phyloP scores from a whole-genome alignment of 2,888 invertebrate species.

The Stenoptilia bipunctidactyla region DNA sequence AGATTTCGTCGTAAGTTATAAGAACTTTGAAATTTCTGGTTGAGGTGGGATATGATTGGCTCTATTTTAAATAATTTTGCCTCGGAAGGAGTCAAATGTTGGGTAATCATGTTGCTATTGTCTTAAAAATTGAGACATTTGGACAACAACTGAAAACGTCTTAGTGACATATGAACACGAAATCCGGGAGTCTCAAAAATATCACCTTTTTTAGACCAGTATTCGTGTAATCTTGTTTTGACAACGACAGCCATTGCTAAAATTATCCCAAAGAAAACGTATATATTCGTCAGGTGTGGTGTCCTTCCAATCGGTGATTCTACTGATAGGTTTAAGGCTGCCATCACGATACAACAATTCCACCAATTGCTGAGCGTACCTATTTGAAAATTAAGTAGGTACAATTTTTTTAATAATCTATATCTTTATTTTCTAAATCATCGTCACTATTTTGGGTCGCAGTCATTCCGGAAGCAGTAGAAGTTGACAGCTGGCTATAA shows the following conservation, averaged over 20 bases:
- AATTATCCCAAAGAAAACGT: constrained; percentile 4
- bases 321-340: neutral
- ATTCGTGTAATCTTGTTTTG: constrained; percentile 2
- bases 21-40: neutral
- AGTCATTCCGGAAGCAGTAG: too few species aligned
- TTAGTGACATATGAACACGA: constrained; percentile 1
- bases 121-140: constrained; percentile 2
- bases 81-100: neutral
- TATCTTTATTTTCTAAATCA: too few species aligned
- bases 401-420: too few species aligned
- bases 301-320: constrained; percentile 1
- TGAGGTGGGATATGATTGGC: neutral
- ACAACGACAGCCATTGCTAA: constrained; percentile 4
- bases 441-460: too few species aligned
- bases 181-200: constrained; percentile 3
- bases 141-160: constrained; percentile 1
- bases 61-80: constrained; percentile 3
- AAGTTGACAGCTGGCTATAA: too few species aligned
- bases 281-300: constrained; percentile 1
- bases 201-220: constrained; percentile 1
- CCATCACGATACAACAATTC: too few species aligned
- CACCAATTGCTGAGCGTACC: too few species aligned
- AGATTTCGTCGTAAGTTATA: constrained; percentile 1
- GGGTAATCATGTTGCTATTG: neutral
- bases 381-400: too few species aligned